A percentile compares a stretch with the other conserved stretches of the same genome.
These are phyloP conservation scores for Cavia porcellus DNA, from an alignment of 2,113 vertebrate species.

Conservation along the genomic window DNA sequence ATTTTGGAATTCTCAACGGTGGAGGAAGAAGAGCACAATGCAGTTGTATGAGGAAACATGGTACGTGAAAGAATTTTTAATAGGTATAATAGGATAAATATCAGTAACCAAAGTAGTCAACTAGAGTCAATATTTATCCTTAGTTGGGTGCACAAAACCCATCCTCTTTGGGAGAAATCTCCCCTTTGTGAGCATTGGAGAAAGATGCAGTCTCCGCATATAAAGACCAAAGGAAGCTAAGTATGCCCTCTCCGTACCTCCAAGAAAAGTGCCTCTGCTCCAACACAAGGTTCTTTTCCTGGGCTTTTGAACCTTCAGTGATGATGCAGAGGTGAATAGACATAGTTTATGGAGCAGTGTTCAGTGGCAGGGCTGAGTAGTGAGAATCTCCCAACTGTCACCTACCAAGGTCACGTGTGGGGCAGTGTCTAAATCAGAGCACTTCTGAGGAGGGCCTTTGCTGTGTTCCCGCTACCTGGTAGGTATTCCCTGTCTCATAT, in stretches of 20 bases:
- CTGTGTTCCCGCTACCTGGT: neutral
- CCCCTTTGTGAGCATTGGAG: neutral
- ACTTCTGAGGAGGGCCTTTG: neutral
- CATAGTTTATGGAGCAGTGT: neutral
- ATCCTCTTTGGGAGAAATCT: neutral
- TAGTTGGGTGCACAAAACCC: neutral
- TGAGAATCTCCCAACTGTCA: no score
- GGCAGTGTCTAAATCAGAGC: neutral
- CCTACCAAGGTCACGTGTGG: neutral
- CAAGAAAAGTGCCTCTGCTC: neutral
- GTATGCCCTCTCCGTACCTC: neutral
- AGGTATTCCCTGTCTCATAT: neutral
- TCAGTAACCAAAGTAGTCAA: constrained; percentile 1
- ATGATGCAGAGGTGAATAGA: neutral
- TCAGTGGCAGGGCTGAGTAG: neutral
- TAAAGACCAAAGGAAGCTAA: neutral
- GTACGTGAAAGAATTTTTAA: constrained; percentile 28
- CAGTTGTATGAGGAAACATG: neutral
- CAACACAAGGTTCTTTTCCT: neutral
- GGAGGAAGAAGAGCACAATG: neutral
- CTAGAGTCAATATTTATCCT: neutral
- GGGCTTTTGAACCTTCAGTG: neutral
- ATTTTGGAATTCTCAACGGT: neutral
- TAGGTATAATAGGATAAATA: neutral
- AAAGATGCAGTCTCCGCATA: neutral